Conservation (phyloP, 1,140 invertebrate species). For the silkworm (Bombyx mori) region ASM3026992v2 NC_085125.1:10885501-10886000, state of each 20-base stretch:
- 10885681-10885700: too few relatives aligned
- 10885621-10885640: not conserved
- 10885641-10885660: too few relatives aligned
- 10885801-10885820: slow-evolving; percentile 50
- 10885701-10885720: slow-evolving; percentile 22
- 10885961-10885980: too few relatives aligned
- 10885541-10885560: too few relatives aligned
- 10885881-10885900: not conserved
- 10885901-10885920: too few relatives aligned
- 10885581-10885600: not conserved
- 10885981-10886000: too few relatives aligned
- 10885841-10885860: not conserved
- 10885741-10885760: slow-evolving; percentile 23
- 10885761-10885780: slow-evolving; percentile 53
- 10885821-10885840: slow-evolving; percentile 61
- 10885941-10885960: too few relatives aligned
- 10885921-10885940: too few relatives aligned
- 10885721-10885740: slow-evolving; percentile 49
- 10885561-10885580: too few relatives aligned
- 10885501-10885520: too few relatives aligned
- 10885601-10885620: not conserved
- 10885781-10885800: slow-evolving; percentile 62
- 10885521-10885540: too few relatives aligned
- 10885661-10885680: too few relatives aligned
- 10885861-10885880: not conserved